Conservation (phyloP, 2,888 invertebrate species). For the Melanotus villosus region DNA sequence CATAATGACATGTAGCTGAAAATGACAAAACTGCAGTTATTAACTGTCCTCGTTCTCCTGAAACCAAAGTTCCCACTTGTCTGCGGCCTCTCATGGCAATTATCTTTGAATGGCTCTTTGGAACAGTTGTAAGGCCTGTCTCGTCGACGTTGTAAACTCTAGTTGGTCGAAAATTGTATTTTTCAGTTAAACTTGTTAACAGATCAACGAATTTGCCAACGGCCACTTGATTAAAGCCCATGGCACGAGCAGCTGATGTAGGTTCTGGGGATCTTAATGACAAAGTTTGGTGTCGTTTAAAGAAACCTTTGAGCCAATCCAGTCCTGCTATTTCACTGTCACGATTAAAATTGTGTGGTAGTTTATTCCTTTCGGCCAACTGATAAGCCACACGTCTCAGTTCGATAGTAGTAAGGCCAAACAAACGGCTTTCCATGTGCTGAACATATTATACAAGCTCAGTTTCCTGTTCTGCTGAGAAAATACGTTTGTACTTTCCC, state of each 20-base stretch:
- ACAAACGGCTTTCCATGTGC: not conserved
- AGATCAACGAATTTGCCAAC: not conserved
- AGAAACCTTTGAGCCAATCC: constrained; percentile 14
- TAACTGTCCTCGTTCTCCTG: constrained; percentile 53
- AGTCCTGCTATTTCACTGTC: not conserved
- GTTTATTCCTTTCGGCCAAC: not conserved
- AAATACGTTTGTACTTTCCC: not conserved
- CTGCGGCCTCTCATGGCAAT: constrained; percentile 51
- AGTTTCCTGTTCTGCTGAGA: not conserved
- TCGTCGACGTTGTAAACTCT: constrained; percentile 2
- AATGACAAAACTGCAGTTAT: constrained; percentile 55
- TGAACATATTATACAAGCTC: not conserved
- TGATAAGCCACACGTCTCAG: constrained; percentile 1
- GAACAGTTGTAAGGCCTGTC: not conserved
- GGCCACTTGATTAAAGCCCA: no score
- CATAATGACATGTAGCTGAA: constrained; percentile 50
- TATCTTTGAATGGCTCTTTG: constrained; percentile 49
- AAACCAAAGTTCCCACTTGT: constrained; percentile 51
- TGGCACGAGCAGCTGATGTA: not conserved
- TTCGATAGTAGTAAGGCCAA: not conserved
- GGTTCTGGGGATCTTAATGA: constrained; percentile 1
- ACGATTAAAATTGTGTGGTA: not conserved
- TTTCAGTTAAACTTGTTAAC: not conserved
- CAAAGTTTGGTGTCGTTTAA: not conserved
- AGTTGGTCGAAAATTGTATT: constrained; percentile 1